These are phyloP conservation scores for Calidris pygmaea DNA, from an alignment of 2,113 vertebrate genomes.

Conservation along the genomic window DNA sequence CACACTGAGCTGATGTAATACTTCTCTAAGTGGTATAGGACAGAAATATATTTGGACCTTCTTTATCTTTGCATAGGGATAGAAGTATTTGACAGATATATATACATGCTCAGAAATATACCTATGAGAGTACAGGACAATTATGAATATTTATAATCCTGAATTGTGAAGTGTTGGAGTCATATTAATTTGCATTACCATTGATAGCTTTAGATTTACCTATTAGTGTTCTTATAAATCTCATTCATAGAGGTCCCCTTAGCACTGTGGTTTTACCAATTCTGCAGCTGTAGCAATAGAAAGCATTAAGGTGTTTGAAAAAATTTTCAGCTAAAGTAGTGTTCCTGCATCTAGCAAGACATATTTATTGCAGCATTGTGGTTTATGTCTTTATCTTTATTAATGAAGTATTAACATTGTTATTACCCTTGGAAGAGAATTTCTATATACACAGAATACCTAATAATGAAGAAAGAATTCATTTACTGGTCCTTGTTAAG, in stretches of 20 bases:
- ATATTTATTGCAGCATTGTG: constrained; percentile 26
- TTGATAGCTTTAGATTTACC: constrained; percentile 61
- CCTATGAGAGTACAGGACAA: neutral
- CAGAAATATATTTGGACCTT: neutral
- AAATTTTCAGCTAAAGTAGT: constrained; percentile 56
- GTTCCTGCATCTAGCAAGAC: constrained; percentile 2
- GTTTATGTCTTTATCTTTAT: constrained; percentile 61
- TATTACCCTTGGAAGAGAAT: constrained; percentile 45
- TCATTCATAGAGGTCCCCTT: constrained; percentile 39
- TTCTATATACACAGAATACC: neutral
- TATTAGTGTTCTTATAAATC: constrained; percentile 63
- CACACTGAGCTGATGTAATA: neutral
- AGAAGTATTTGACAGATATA: neutral
- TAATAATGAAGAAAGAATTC: constrained; percentile 24
- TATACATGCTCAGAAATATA: constrained; percentile 3
- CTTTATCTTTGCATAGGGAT: neutral
- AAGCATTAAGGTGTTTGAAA: constrained; percentile 51
- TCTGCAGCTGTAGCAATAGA: constrained; percentile 39
- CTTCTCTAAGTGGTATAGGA: neutral
- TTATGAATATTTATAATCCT: constrained; percentile 49
- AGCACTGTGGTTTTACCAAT: constrained; percentile 43
- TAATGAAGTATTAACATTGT: constrained; percentile 43
- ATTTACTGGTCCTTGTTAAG: constrained; percentile 27
- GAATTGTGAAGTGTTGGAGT: constrained; percentile 16
- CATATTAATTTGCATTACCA: constrained; percentile 54